Evolutionary conservation across 2,113 vertebrate genomes (phyloP).

Genomic region (Nesospiza acunhae): DNA sequence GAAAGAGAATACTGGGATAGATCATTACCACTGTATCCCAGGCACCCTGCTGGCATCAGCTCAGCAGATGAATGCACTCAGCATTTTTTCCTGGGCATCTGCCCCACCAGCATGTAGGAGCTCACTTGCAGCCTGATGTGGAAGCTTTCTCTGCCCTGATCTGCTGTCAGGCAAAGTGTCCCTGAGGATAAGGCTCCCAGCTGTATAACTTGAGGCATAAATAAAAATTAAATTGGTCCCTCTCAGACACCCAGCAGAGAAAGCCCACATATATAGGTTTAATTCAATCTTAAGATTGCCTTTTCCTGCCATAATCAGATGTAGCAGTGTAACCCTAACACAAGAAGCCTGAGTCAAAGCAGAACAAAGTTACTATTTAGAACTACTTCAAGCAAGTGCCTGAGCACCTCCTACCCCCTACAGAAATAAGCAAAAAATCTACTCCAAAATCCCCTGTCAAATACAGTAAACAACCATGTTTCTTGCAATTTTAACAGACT

Average conservation of each 20-base stretch:
- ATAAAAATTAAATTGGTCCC: not conserved
- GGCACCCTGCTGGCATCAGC: not conserved
- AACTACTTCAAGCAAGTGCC: not conserved
- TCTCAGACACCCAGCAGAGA: not conserved
- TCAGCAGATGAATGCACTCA: rapidly evolving
- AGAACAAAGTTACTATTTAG: constrained; percentile 35
- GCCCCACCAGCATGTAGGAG: not conserved
- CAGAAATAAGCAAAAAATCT: constrained; percentile 17
- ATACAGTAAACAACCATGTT: not conserved
- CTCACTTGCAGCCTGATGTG: rapidly evolving
- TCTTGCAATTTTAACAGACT: not conserved
- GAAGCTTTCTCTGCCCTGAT: not conserved
- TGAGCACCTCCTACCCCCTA: not conserved
- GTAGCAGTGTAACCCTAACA: not conserved
- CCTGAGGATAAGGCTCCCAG: not conserved
- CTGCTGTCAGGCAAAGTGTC: not conserved
- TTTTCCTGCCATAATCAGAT: not conserved
- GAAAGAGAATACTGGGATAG: not conserved
- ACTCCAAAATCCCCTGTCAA: constrained; percentile 5
- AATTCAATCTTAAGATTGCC: not conserved
- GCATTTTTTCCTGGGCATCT: not conserved
- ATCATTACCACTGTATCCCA: rapidly evolving
- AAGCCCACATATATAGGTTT: not conserved
- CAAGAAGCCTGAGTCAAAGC: not conserved
- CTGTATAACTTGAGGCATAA: not conserved